Evolutionary conservation across 2,113 vertebrate genomes (phyloP).

Genomic region (Hiodon alosoides): DNA sequence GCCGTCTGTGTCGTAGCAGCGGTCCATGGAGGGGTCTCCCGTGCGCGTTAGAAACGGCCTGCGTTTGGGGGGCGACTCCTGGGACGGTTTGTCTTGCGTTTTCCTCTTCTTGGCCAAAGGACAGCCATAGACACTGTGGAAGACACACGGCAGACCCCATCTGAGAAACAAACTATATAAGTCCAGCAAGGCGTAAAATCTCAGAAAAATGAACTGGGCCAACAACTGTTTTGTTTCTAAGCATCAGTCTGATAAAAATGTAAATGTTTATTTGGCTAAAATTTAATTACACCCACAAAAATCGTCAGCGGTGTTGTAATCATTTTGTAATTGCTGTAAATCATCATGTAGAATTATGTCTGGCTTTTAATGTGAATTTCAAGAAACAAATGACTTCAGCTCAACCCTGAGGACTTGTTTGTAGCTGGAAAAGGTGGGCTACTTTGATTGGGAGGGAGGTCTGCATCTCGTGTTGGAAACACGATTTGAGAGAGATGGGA

Average conservation of each 20-base stretch:
- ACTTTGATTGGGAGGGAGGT: neutral
- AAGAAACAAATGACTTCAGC: slow-evolving; percentile 52
- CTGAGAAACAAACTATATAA: neutral
- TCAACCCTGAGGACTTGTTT: slow-evolving; percentile 46
- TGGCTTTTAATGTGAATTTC: slow-evolving; percentile 54
- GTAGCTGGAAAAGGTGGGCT: slow-evolving; percentile 32
- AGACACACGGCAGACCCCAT: neutral
- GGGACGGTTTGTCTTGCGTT: slow-evolving; percentile 85
- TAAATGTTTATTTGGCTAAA: slow-evolving; percentile 49
- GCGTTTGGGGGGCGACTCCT: slow-evolving; percentile 85
- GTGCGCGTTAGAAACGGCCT: slow-evolving; percentile 73
- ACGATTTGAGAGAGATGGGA: neutral
- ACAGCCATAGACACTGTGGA: slow-evolving; percentile 87
- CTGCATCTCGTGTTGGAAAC: neutral
- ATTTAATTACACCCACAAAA: slow-evolving; percentile 59
- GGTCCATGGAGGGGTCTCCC: slow-evolving; percentile 72
- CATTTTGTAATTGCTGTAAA: slow-evolving; percentile 56
- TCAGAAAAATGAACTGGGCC: slow-evolving; percentile 22
- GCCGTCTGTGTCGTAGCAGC: slow-evolving; percentile 72
- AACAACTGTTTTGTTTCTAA: slow-evolving; percentile 27
- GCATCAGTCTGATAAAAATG: slow-evolving; percentile 27
- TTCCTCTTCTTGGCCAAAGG: slow-evolving; percentile 96
- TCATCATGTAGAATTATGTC: slow-evolving; percentile 51
- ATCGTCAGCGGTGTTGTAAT: slow-evolving; percentile 54
- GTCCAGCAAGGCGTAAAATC: slow-evolving; percentile 7